These are phyloP conservation scores for Heliconius sara DNA, from an alignment of 2,888 invertebrate genomes.

Conservation along the genomic window DNA sequence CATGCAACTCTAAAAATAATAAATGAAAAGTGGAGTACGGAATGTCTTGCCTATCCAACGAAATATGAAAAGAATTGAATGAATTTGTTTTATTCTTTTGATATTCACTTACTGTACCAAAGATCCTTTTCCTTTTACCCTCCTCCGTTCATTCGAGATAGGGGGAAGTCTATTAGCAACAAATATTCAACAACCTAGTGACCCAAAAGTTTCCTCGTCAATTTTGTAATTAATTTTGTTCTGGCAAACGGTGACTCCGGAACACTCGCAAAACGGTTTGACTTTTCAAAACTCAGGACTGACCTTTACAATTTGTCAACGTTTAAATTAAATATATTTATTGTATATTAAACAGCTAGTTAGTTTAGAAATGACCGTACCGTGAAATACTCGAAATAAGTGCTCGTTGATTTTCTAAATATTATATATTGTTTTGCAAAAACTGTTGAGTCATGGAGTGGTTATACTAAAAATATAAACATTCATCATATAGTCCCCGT, in stretches of 20 bases:
- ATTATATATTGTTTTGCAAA: no score
- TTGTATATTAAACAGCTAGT: slow-evolving; percentile 51
- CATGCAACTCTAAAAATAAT: no score
- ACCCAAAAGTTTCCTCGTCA: slow-evolving; percentile 74
- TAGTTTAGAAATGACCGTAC: neutral
- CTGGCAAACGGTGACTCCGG: slow-evolving; percentile 57
- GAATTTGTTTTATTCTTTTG: neutral
- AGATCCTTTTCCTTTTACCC: slow-evolving; percentile 46
- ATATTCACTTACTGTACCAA: neutral
- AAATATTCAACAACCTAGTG: slow-evolving; percentile 73
- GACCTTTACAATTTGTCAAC: slow-evolving; percentile 27
- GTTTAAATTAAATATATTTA: slow-evolving; percentile 25
- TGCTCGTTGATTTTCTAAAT: neutral
- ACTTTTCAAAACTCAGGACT: slow-evolving; percentile 50
- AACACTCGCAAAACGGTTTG: slow-evolving; percentile 57
- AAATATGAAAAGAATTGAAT: neutral
- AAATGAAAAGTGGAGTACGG: no score
- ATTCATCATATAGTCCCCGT: neutral
- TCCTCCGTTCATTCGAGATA: slow-evolving; percentile 59
- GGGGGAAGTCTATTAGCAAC: slow-evolving; percentile 78
- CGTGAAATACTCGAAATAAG: neutral
- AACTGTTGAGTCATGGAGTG: neutral
- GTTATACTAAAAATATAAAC: neutral
- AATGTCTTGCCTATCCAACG: no score
- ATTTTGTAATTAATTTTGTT: slow-evolving; percentile 80